Conservation (phyloP, 2,888 invertebrate species). For the Melinopterus prodromus region DNA sequence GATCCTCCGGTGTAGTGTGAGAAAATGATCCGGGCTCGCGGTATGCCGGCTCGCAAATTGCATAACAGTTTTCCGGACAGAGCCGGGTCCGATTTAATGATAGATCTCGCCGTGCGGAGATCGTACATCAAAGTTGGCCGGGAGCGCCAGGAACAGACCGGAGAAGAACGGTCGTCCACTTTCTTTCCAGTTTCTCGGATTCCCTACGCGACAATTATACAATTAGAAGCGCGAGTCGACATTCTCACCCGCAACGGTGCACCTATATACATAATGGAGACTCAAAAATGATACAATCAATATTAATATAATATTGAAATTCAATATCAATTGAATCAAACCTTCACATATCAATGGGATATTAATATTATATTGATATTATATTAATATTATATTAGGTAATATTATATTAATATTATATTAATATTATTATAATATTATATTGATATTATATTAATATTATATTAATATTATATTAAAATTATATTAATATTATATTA, state of each 20-base stretch:
- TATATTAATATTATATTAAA: background rate
- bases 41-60: background rate
- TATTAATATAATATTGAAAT: too few relatives aligned
- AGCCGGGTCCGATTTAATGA: constrained; percentile 4
- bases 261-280: too few relatives aligned
- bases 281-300: too few relatives aligned
- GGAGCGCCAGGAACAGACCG: background rate
- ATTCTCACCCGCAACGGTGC: background rate
- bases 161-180: background rate
- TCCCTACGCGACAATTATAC: background rate
- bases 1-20: background rate
- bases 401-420: background rate
- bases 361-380: too few relatives aligned
- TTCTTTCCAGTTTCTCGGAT: background rate
- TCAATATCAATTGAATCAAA: too few relatives aligned
- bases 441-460: too few relatives aligned
- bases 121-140: background rate
- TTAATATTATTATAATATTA: too few relatives aligned
- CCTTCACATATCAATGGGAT: too few relatives aligned
- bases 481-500: background rate
- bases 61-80: background rate
- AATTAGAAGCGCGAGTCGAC: background rate
- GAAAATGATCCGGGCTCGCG: background rate
- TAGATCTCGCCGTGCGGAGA: background rate
- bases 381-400: too few relatives aligned